phyloP scores from a whole-genome alignment of 2,113 vertebrate genomes.

The Acrocephalus kingi region DNA sequence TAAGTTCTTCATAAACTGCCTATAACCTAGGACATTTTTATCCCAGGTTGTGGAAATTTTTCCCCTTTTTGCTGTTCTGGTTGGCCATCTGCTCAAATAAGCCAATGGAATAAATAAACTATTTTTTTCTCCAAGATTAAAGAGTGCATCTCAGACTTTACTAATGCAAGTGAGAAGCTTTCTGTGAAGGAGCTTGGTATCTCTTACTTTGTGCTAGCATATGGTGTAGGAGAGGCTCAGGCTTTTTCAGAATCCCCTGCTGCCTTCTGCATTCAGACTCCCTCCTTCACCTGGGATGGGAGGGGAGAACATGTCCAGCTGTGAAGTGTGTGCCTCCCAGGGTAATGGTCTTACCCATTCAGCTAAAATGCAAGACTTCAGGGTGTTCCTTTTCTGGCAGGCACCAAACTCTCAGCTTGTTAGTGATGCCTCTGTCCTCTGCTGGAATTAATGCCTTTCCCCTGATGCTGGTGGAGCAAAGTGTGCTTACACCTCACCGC shows the following conservation, averaged over 20 bases:
- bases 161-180: neutral
- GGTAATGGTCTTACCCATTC: neutral
- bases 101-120: neutral
- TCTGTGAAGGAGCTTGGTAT: neutral
- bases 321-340: neutral
- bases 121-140: neutral
- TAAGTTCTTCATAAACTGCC: conserved; percentile 44
- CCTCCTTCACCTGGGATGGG: neutral
- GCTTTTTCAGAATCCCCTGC: neutral
- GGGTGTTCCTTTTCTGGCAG: neutral
- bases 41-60: neutral
- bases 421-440: neutral
- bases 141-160: neutral
- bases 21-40: neutral
- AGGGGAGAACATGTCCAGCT: neutral
- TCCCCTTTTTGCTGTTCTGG: neutral
- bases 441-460: neutral
- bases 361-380: neutral
- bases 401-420: neutral
- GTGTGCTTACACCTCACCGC: neutral
- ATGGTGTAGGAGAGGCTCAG: neutral
- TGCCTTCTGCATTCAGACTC: neutral
- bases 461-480: neutral
- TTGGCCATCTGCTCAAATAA: neutral
- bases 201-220: neutral